A percentile compares a stretch with the other conserved stretches of the same genome.
Evolutionary conservation across 2,888 invertebrate genomes (phyloP).

Genomic region (Lithodes maja): DNA sequence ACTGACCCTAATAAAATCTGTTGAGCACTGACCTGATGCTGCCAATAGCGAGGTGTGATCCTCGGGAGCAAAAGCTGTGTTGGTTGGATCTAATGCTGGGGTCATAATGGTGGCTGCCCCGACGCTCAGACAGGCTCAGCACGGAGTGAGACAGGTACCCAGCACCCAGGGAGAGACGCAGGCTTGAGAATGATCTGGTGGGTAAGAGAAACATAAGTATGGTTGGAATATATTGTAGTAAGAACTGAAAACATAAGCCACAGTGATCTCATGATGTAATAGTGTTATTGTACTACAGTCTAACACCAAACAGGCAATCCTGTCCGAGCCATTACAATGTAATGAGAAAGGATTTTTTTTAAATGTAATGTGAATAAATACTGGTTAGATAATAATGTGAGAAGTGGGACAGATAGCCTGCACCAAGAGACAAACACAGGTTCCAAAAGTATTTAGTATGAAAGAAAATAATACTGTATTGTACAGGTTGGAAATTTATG

Average conservation of each 20-base stretch:
- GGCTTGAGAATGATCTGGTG: constrained; percentile 65
- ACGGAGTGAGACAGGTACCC: constrained; percentile 68
- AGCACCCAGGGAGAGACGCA: constrained; percentile 62
- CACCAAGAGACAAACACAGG: constrained; percentile 59
- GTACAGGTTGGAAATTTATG: no score
- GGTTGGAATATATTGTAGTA: not conserved
- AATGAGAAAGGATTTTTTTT: no score
- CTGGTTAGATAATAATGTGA: no score
- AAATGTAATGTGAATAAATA: no score
- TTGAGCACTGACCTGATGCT: constrained; percentile 29
- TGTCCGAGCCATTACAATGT: no score
- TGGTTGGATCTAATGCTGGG: constrained; percentile 49
- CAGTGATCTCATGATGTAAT: no score
- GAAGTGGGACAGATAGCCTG: constrained; percentile 69
- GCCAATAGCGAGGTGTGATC: constrained; percentile 57
- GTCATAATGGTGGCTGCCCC: not conserved
- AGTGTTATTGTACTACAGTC: no score
- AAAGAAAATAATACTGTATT: not conserved
- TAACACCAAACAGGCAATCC: no score
- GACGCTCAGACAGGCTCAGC: constrained; percentile 53
- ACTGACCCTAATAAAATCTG: no score
- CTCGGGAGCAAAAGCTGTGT: constrained; percentile 61
- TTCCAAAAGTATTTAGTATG: constrained; percentile 64
- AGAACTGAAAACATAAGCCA: no score
- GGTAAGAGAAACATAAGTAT: not conserved